Evolutionary conservation across 1,140 invertebrate species (phyloP), one percentile per base, ranked within the genome.

Genomic region (Cyclargus thomasi): DNA sequence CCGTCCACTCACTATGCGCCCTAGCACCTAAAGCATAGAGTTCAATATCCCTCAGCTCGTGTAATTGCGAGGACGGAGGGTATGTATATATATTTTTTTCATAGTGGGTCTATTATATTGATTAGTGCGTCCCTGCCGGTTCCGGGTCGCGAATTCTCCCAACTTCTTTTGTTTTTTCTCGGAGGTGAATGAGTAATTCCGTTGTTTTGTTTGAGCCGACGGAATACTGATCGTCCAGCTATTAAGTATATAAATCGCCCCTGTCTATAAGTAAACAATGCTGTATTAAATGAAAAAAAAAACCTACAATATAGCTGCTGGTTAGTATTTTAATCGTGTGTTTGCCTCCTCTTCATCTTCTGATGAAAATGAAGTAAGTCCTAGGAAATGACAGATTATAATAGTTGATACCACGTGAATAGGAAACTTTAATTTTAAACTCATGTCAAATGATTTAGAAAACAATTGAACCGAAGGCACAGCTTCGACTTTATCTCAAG

Each of bases 101-200:
- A 86, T 88, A 88, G 87, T 90, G 85, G 80, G 80, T 86, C 87
- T 90, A 90, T 90, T 90, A 90, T 90, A 88, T 90, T 88, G 87
- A 90, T 90, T 90, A 90, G 82, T 86, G 81, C 81, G 82, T 67
- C 78, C 78, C 82, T 47, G 39, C 39, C 77, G 77, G 76, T 85
- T 83, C 81, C 82, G 83, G 83, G 79, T 76, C 78, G 75, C 74
- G 79, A 82, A 82, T 81, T 79, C 77, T 76, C 73, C 76, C 72
- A 73, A 73, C 75, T 79, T 74, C 76, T 82, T 81, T 89, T 87
- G 83, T 86, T 89, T 86, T 82, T 79, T 71, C 72, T 72, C 67
- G 63, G 66, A 65, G 53, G 14, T 53, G 47, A 57, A 66, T 57
- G 68, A 66, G 70, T 70, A 73, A 73, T 68, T 67, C 67, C 35